phyloP scores from a whole-genome alignment of 2,888 invertebrate species.

The Agrypnus murinus region DNA sequence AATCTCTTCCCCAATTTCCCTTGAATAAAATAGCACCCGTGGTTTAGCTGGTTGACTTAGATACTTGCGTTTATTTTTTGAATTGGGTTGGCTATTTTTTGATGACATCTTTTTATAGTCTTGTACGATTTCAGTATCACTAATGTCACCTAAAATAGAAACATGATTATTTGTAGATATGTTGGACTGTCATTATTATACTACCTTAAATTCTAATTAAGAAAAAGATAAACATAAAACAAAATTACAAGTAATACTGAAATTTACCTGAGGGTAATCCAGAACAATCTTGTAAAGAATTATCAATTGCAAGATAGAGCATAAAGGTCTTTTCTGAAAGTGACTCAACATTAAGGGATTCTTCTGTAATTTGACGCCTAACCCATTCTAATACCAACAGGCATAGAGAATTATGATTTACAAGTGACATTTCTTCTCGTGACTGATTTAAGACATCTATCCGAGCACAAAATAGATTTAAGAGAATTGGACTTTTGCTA shows the following conservation, averaged over 20 bases:
- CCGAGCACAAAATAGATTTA: constrained; percentile 79
- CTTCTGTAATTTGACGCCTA: constrained; percentile 69
- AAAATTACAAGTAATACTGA: not conserved
- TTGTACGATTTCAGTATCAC: constrained; percentile 84
- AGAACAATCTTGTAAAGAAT: constrained; percentile 86
- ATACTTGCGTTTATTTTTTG: constrained; percentile 71
- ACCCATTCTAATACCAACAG: constrained; percentile 80
- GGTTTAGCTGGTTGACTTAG: constrained; percentile 76
- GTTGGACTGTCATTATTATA: too few relatives aligned
- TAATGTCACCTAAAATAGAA: constrained; percentile 71
- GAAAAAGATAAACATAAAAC: not conserved
- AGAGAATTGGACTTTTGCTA: constrained; percentile 77
- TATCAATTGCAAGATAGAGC: constrained; percentile 83
- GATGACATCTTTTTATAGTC: constrained; percentile 77
- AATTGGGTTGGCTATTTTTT: constrained; percentile 65
- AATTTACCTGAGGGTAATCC: constrained; percentile 76
- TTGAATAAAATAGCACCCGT: constrained; percentile 77
- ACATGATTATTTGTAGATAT: not conserved
- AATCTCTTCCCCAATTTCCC: constrained; percentile 73
- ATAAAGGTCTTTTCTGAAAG: constrained; percentile 82
- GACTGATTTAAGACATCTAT: constrained; percentile 86
- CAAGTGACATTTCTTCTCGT: constrained; percentile 78
- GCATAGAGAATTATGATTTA: constrained; percentile 76
- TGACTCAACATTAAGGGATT: constrained; percentile 65
- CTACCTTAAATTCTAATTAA: too few relatives aligned